Evolutionary conservation across 2,888 invertebrate species (phyloP).

Genomic region (Tethea ocularis): DNA sequence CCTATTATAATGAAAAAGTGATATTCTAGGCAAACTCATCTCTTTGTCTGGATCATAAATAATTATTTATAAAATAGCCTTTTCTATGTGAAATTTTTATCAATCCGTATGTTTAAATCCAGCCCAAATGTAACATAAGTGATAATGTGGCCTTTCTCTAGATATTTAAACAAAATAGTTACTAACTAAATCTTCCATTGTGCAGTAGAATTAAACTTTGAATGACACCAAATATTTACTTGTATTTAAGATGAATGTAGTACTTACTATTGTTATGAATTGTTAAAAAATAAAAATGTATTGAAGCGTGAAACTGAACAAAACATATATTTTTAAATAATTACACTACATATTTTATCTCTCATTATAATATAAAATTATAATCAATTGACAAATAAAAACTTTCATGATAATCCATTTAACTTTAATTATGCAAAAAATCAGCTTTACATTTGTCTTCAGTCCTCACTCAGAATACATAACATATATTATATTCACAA

Average conservation of each 20-base stretch:
- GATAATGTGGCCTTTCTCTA: constrained; percentile 76
- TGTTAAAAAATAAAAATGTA: neutral
- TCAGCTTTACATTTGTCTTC: neutral
- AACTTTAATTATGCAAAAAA: no score
- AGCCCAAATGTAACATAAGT: constrained; percentile 49
- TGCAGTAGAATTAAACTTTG: constrained; percentile 43
- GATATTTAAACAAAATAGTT: constrained; percentile 43
- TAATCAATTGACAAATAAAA: neutral
- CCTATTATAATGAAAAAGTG: neutral
- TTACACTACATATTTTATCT: neutral
- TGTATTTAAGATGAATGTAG: neutral
- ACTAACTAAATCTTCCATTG: constrained; percentile 61
- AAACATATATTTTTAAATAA: constrained; percentile 2
- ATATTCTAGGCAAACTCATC: neutral
- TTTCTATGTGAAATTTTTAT: neutral
- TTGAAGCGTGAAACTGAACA: neutral
- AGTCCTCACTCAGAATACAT: no score
- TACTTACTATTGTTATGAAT: neutral
- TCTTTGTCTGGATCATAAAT: neutral
- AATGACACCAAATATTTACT: constrained; percentile 1
- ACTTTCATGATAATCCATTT: neutral
- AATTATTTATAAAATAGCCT: neutral
- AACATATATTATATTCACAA: no score
- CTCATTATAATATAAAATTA: neutral
- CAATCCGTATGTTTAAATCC: constrained; percentile 20